Conservation (phyloP, 2,113 vertebrate genomes). For the Phaethornis superciliosus region DNA sequence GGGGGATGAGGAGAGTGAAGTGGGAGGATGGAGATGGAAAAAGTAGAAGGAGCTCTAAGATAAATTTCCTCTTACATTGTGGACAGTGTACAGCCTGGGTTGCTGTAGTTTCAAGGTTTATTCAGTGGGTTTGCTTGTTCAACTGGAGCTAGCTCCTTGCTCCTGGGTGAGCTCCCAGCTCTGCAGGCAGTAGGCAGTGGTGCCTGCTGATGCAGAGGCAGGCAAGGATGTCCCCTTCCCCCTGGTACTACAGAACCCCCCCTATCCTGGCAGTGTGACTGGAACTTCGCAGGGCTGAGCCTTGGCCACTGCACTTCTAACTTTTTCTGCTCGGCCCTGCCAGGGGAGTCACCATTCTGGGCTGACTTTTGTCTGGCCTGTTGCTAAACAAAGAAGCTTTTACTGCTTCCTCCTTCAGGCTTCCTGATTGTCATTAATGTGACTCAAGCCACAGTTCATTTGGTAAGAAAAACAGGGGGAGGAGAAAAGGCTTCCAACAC, state of each 20-base stretch:
- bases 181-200: not conserved
- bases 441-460: not conserved
- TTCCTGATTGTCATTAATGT: not conserved
- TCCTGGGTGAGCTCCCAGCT: not conserved
- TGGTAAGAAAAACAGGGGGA: not conserved
- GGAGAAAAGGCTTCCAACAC: not conserved
- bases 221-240: not conserved
- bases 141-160: not conserved
- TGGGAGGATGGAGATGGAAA: not conserved
- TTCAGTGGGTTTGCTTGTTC: not conserved
- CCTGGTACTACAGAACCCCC: fast-evolving
- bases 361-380: not conserved
- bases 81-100: fast-evolving
- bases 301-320: fast-evolving
- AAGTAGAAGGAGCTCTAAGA: not conserved
- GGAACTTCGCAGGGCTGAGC: fast-evolving
- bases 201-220: not conserved
- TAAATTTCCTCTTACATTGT: not conserved
- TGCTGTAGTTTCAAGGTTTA: not conserved
- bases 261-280: not conserved
- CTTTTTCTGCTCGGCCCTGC: not conserved
- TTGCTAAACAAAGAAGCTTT: not conserved
- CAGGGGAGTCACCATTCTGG: not conserved
- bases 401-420: not conserved
- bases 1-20: not conserved